phyloP scores from a whole-genome alignment of 1,140 invertebrate species.

The Manduca sexta region DNA sequence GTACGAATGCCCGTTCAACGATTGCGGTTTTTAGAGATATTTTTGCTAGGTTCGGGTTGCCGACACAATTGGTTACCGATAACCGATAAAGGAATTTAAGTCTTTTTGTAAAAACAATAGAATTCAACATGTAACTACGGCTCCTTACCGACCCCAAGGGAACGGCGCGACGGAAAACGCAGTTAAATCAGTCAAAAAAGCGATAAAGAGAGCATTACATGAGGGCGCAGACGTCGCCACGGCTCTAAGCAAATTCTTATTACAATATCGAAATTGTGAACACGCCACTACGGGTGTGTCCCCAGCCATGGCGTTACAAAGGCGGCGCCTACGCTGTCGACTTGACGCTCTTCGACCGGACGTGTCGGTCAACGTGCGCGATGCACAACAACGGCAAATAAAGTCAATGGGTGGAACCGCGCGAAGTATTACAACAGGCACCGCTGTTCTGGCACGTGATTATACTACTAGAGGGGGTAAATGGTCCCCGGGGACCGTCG shows the following conservation, averaged over 20 bases:
- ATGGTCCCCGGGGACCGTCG: background rate
- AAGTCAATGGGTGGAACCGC: background rate
- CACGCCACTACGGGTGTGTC: conserved; percentile 25
- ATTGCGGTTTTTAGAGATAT: conserved; percentile 9
- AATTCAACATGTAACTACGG: conserved; percentile 26
- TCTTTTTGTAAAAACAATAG: conserved; percentile 27
- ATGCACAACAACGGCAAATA: conserved; percentile 8
- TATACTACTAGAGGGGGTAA: background rate
- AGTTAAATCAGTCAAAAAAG: conserved; percentile 8
- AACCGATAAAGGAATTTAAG: conserved; percentile 27
- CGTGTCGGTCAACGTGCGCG: conserved; percentile 2
- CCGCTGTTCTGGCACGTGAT: background rate
- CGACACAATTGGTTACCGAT: conserved; percentile 30
- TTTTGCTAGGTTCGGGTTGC: conserved; percentile 30
- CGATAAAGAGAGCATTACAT: conserved; percentile 10
- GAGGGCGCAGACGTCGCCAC: background rate
- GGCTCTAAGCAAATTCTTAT: conserved; percentile 9
- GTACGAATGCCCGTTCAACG: conserved; percentile 6
- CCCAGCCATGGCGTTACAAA: conserved; percentile 23
- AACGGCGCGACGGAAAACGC: conserved; percentile 27
- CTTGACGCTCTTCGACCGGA: conserved; percentile 24
- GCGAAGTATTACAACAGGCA: background rate
- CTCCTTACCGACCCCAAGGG: conserved; percentile 31
- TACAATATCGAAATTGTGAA: conserved; percentile 22
- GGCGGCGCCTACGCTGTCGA: conserved; percentile 16